Evolutionary conservation across 2,888 invertebrate genomes (phyloP).

Genomic region (Drosophila pseudotalamancana): DNA sequence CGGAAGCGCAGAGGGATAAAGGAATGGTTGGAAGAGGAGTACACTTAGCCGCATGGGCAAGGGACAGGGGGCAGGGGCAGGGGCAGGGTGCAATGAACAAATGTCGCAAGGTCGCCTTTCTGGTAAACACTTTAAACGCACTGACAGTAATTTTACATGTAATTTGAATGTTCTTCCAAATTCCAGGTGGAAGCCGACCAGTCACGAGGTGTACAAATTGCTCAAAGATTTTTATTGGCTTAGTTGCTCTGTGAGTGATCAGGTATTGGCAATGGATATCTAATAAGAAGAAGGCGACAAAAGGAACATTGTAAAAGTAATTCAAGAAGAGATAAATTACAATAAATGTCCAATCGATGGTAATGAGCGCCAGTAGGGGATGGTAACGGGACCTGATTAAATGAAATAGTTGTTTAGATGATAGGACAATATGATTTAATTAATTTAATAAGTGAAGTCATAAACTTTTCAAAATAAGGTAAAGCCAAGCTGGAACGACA

Average conservation of each 20-base stretch:
- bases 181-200: slow-evolving; percentile 14
- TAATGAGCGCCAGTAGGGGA: not conserved
- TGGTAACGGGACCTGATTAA: not conserved
- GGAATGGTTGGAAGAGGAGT: no score
- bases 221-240: slow-evolving; percentile 34
- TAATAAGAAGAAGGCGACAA: not conserved
- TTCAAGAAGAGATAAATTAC: not conserved
- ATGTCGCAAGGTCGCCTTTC: slow-evolving; percentile 43
- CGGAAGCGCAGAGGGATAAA: no score
- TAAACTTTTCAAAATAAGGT: no score
- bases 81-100: slow-evolving; percentile 22
- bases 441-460: no score
- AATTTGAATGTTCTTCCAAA: slow-evolving; percentile 61
- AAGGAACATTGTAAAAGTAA: not conserved
- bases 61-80: not conserved
- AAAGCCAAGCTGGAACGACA: no score
- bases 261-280: slow-evolving; percentile 1
- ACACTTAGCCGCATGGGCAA: no score
- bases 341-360: not conserved
- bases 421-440: not conserved
- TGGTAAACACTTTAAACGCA: slow-evolving; percentile 64
- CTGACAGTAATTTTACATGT: slow-evolving; percentile 72
- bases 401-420: not conserved
- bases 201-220: slow-evolving; percentile 18
- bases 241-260: slow-evolving; percentile 8